Evolutionary conservation across 2,888 invertebrate species (phyloP).

Genomic region (Candidula unifasciata): DNA sequence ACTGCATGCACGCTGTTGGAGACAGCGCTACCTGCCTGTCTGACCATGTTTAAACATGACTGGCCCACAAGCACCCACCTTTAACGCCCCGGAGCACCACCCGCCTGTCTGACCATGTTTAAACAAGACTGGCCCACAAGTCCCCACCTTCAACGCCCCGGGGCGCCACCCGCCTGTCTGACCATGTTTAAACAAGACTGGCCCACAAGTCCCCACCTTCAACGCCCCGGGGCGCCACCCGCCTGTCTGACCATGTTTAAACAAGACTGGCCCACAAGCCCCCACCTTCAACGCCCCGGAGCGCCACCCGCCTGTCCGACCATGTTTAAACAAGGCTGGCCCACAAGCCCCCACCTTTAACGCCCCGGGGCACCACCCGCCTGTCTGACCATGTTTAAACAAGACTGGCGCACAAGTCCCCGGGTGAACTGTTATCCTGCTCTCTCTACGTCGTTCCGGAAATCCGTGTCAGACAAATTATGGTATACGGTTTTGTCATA

Average conservation of each 20-base stretch:
- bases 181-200: not conserved
- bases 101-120: not conserved
- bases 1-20: too few relatives aligned
- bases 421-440: too few relatives aligned
- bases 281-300: not conserved
- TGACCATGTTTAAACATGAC: too few relatives aligned
- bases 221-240: not conserved
- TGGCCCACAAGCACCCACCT: too few relatives aligned
- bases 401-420: too few relatives aligned
- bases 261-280: too few relatives aligned
- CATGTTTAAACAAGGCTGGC: too few relatives aligned
- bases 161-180: not conserved
- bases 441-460: too few relatives aligned
- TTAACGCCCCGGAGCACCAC: not conserved
- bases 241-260: not conserved
- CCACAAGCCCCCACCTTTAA: too few relatives aligned
- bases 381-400: not conserved
- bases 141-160: not conserved
- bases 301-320: not conserved
- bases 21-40: too few relatives aligned
- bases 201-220: not conserved
- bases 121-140: too few relatives aligned
- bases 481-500: not conserved
- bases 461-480: slow-evolving; percentile 13
- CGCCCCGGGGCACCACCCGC: not conserved